Evolutionary conservation across 2,888 invertebrate species (phyloP).

Genomic region (Helicoverpa assulta): DNA sequence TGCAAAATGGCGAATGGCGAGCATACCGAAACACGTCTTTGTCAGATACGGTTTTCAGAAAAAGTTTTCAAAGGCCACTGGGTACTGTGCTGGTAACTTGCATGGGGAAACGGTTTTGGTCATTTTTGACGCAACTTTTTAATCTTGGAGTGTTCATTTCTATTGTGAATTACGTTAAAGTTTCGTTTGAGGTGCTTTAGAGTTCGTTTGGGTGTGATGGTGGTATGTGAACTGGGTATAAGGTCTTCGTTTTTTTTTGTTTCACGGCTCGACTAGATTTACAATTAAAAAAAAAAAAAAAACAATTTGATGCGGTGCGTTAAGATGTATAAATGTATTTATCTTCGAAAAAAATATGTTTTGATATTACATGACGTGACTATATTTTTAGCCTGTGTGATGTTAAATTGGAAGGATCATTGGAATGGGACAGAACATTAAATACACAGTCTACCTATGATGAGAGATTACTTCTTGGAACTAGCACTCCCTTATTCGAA

Average conservation of each 20-base stretch:
- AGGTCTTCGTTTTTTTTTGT: no score
- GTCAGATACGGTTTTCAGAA: slow-evolving; percentile 58
- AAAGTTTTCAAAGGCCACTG: slow-evolving; percentile 61
- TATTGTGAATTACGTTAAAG: slow-evolving; percentile 37
- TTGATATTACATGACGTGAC: no score
- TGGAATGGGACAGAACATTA: no score
- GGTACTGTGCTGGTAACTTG: slow-evolving; percentile 40
- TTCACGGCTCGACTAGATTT: no score
- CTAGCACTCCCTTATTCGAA: slow-evolving; percentile 9
- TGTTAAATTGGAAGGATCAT: no score
- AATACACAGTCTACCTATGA: no score
- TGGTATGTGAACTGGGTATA: not conserved
- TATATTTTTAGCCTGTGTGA: no score
- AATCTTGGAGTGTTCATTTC: slow-evolving; percentile 25
- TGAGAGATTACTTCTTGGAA: slow-evolving; percentile 12
- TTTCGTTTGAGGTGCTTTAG: slow-evolving; percentile 3
- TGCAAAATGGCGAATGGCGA: slow-evolving; percentile 37
- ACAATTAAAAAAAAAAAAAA: no score
- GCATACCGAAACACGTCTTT: slow-evolving; percentile 58
- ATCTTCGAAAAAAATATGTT: no score
- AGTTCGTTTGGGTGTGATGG: not conserved
- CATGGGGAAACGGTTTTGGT: slow-evolving; percentile 34
- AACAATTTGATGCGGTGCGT: no score
- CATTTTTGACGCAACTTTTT: slow-evolving; percentile 53
- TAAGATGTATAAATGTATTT: no score